Percentiles rank a stretch among this genome's conserved stretches.
Conservation (phyloP, 2,888 invertebrate species). For the Drosophila nr. perissopoda region DNA sequence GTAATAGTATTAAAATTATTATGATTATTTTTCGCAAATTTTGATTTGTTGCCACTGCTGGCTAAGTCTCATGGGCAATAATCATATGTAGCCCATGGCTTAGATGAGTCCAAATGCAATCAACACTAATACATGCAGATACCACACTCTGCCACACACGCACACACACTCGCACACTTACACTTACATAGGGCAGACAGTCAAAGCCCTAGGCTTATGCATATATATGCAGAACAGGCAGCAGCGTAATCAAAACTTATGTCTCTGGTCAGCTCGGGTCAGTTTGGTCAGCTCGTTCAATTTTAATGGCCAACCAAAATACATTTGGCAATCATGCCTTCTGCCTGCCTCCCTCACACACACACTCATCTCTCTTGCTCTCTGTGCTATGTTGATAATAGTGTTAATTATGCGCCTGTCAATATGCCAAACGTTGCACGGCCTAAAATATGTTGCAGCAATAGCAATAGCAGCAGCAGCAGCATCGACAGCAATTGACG, state of each 20-base stretch:
- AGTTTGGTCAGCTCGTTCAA: conserved; percentile 46
- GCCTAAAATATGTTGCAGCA: conserved; percentile 66
- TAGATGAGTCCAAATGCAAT: conserved; percentile 52
- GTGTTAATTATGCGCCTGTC: conserved; percentile 79
- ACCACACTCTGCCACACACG: conserved; percentile 1
- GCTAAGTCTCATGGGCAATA: conserved; percentile 29
- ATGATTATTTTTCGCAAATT: conserved; percentile 34
- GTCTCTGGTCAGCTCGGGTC: conserved; percentile 45
- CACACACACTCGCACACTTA: neutral
- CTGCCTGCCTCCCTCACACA: neutral
- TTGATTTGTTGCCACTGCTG: conserved; percentile 38
- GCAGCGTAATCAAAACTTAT: conserved; percentile 65
- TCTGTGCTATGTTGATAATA: conserved; percentile 68
- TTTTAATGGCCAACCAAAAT: conserved; percentile 59
- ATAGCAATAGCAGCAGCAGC: conserved; percentile 18
- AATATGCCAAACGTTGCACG: conserved; percentile 73
- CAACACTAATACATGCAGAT: conserved; percentile 45
- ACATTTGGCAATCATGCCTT: conserved; percentile 20
- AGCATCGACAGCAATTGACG: conserved; percentile 8
- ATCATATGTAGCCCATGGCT: conserved; percentile 44
- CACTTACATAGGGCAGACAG: conserved; percentile 16
- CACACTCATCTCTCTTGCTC: neutral
- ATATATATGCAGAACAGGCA: conserved; percentile 34
- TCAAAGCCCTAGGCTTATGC: conserved; percentile 46
- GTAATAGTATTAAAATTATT: conserved; percentile 26